Evolutionary conservation across 2,888 invertebrate genomes (phyloP).

Genomic region (Barypeithes pellucidus): DNA sequence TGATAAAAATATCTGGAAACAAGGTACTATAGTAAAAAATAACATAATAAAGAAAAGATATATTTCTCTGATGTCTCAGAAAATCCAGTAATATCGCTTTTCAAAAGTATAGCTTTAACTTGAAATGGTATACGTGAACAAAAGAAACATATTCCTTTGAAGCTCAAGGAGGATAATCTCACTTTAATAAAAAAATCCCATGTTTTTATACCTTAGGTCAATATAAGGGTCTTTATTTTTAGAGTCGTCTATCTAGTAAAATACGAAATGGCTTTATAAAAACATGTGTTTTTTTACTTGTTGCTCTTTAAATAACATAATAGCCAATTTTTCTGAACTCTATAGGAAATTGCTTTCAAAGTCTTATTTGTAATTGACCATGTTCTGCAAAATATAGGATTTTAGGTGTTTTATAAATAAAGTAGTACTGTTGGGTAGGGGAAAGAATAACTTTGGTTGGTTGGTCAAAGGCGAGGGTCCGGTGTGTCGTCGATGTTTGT

Average conservation of each 20-base stretch:
- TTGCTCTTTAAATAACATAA: background rate
- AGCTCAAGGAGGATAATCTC: slow-evolving; percentile 23
- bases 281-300: background rate
- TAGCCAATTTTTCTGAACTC: background rate
- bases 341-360: too few relatives aligned
- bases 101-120: slow-evolving; percentile 24
- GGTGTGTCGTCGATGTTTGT: too few relatives aligned
- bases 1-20: background rate
- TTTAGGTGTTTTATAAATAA: too few relatives aligned
- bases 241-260: slow-evolving; percentile 9
- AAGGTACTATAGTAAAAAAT: background rate
- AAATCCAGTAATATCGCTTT: slow-evolving; percentile 35
- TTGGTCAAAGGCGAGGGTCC: too few relatives aligned
- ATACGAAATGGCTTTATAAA: background rate
- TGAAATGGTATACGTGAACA: slow-evolving; percentile 23
- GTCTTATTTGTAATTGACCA: too few relatives aligned
- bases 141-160: slow-evolving; percentile 36
- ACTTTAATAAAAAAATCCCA: slow-evolving; percentile 26
- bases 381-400: too few relatives aligned
- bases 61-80: slow-evolving; percentile 29
- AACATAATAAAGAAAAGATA: background rate
- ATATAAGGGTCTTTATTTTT: slow-evolving; percentile 11
- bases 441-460: too few relatives aligned
- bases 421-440: too few relatives aligned
- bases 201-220: slow-evolving; percentile 30